Conservation (phyloP, 2,797 vertebrate genomes). For the Nasua narica region DNA sequence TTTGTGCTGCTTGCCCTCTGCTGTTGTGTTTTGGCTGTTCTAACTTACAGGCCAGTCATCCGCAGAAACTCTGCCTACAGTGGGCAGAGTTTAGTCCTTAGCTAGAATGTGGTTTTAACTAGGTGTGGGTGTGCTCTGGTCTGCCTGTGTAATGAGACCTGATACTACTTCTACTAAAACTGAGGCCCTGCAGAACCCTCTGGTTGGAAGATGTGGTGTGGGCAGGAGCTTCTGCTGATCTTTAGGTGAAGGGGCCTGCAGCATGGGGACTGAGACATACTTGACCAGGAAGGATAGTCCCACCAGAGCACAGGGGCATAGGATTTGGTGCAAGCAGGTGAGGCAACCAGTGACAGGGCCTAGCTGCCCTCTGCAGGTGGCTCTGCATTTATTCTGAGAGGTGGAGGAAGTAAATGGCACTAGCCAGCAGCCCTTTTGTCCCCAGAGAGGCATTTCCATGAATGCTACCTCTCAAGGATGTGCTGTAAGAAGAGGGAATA, state of each 20-base stretch:
- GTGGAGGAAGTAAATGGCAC: background rate
- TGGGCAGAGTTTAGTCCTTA: background rate
- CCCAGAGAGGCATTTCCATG: background rate
- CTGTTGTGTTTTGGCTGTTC: background rate
- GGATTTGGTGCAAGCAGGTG: background rate
- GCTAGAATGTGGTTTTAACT: background rate
- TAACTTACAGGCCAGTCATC: background rate
- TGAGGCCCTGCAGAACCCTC: background rate
- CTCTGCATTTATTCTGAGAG: background rate
- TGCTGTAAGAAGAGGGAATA: background rate
- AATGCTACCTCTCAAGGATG: background rate
- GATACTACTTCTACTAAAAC: background rate
- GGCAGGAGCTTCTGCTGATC: background rate
- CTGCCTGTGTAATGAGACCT: background rate
- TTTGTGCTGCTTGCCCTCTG: background rate
- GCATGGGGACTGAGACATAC: background rate
- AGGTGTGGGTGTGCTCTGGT: background rate
- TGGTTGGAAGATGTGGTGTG: background rate
- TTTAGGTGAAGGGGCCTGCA: background rate
- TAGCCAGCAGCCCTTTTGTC: background rate
- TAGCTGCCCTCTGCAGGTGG: background rate
- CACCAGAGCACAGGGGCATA: background rate
- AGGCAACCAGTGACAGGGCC: background rate
- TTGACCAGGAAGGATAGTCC: background rate
- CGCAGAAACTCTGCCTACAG: background rate